Conservation (phyloP, 2,797 vertebrate species). For the Acrossocheilus wenchowensis region DNA sequence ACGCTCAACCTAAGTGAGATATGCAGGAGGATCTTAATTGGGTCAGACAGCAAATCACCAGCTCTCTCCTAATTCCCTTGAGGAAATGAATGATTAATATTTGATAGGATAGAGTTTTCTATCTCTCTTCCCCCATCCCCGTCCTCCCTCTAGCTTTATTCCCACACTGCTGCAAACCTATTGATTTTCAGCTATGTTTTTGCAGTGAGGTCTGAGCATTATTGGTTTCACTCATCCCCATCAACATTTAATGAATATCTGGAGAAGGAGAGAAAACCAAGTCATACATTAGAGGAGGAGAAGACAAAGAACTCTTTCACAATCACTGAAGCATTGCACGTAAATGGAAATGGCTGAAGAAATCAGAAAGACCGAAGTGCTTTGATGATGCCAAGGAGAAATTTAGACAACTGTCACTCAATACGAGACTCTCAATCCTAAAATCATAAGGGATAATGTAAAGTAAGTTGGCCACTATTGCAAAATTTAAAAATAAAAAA, state of each 20-base stretch:
- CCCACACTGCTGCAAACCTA: constrained; percentile 68
- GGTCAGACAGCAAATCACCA: constrained; percentile 71
- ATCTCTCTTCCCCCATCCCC: constrained; percentile 39
- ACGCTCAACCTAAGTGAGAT: constrained; percentile 51
- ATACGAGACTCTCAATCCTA: background rate
- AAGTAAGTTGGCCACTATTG: background rate
- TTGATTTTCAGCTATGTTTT: constrained; percentile 77
- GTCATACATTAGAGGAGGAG: constrained; percentile 21
- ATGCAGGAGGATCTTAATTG: constrained; percentile 72
- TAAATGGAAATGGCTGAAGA: constrained; percentile 26
- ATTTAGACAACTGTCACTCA: background rate
- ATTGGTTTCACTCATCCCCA: constrained; percentile 78
- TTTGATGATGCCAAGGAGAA: constrained; percentile 19
- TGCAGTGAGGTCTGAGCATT: constrained; percentile 69
- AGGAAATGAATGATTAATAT: constrained; percentile 75
- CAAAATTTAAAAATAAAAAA: background rate
- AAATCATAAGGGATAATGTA: constrained; percentile 13
- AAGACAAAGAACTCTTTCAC: constrained; percentile 16
- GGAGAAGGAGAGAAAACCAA: constrained; percentile 52
- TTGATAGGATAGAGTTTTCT: constrained; percentile 72
- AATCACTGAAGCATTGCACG: background rate
- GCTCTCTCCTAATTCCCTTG: constrained; percentile 65
- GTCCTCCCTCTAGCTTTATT: constrained; percentile 25
- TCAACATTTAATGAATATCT: constrained; percentile 80
- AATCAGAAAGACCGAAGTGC: constrained; percentile 25